Evolutionary conservation across 2,113 vertebrate species (phyloP).

Genomic region (Oenanthe melanoleuca): DNA sequence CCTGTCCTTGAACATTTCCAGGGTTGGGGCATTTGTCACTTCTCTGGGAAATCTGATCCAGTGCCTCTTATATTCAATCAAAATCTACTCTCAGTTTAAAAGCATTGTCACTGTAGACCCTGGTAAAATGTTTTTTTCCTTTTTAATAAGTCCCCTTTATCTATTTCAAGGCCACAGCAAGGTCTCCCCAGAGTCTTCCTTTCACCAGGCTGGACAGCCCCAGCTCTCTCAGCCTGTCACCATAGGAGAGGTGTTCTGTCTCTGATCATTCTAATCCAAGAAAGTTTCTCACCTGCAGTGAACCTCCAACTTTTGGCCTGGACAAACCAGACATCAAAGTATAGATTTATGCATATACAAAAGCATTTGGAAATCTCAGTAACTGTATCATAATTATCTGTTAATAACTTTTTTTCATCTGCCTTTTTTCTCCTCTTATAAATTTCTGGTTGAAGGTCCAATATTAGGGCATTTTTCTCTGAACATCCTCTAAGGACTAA

Average conservation of each 20-base stretch:
- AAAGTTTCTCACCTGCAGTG: not conserved
- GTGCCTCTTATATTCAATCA: not conserved
- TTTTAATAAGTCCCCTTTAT: not conserved
- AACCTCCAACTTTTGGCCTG: not conserved
- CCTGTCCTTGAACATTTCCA: not conserved
- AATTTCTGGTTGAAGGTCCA: not conserved
- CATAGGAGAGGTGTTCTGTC: not conserved
- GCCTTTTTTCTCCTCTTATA: not conserved
- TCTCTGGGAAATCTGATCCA: not conserved
- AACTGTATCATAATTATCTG: not conserved
- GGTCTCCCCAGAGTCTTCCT: not conserved
- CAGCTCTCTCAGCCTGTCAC: not conserved
- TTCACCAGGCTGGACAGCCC: not conserved
- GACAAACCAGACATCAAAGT: not conserved
- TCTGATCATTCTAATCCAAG: not conserved
- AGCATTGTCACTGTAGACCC: not conserved
- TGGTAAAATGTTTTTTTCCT: not conserved
- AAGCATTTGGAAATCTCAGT: not conserved
- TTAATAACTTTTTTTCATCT: not conserved
- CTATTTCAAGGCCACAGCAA: not conserved
- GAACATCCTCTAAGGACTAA: not conserved
- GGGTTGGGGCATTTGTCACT: not conserved
- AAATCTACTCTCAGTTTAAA: not conserved
- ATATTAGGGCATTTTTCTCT: not conserved
- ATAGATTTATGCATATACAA: not conserved